A percentile compares a stretch with the other conserved stretches of the same genome.
Conservation (phyloP, 2,797 vertebrate species). For the Pipistrellus kuhlii region DNA sequence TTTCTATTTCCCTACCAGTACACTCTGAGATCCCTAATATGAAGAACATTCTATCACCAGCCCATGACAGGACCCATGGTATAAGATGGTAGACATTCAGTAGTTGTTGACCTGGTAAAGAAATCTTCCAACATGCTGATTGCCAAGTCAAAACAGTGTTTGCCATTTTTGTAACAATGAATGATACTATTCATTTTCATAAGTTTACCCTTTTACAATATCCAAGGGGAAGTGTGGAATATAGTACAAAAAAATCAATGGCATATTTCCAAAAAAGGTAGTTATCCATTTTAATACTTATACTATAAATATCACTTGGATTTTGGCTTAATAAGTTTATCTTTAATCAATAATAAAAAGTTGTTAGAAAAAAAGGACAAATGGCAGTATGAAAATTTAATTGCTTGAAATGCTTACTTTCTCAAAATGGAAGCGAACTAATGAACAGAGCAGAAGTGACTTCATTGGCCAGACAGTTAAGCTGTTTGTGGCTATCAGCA, state of each 20-base stretch:
- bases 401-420: neutral
- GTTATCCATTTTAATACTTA: neutral
- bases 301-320: neutral
- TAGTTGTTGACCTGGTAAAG: neutral
- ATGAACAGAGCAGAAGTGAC: neutral
- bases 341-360: constrained; percentile 16
- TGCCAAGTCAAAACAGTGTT: neutral
- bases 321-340: neutral
- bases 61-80: neutral
- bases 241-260: neutral
- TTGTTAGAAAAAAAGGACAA: neutral
- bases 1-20: neutral
- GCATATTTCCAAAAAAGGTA: neutral
- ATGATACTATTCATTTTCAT: neutral
- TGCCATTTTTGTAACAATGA: neutral
- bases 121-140: neutral
- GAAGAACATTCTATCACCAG: neutral
- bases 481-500: neutral
- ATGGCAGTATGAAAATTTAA: neutral
- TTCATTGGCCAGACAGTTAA: neutral
- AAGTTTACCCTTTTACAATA: neutral
- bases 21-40: neutral
- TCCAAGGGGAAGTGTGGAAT: neutral
- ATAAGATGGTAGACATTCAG: neutral
- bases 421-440: neutral